phyloP scores from a whole-genome alignment of 2,113 vertebrate genomes.

The Aegithalos caudatus region DNA sequence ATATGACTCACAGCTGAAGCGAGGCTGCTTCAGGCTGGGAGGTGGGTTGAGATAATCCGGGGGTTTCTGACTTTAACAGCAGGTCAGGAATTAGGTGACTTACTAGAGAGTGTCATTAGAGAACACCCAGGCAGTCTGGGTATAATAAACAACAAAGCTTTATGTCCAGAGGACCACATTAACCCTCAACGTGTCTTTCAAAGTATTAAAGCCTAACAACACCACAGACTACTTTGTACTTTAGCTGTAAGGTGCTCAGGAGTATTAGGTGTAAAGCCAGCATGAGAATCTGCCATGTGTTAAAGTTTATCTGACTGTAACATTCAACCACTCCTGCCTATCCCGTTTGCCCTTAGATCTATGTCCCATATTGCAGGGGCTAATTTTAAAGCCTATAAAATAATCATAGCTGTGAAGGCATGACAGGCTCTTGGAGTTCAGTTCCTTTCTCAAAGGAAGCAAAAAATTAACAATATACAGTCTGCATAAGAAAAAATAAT shows the following conservation, averaged over 20 bases:
- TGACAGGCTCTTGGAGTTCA: neutral
- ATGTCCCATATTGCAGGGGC: neutral
- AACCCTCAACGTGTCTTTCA: constrained; percentile 40
- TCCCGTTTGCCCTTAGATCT: neutral
- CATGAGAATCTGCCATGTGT: constrained; percentile 12
- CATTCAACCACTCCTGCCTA: neutral
- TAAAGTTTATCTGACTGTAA: constrained; percentile 28
- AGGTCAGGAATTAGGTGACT: constrained; percentile 46
- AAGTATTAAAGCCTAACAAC: constrained; percentile 51
- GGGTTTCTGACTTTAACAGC: neutral
- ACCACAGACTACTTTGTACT: constrained; percentile 31
- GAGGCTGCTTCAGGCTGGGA: neutral
- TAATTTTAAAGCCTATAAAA: neutral
- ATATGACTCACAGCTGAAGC: neutral
- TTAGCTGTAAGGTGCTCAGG: constrained; percentile 41
- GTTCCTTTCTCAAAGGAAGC: neutral
- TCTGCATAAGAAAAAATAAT: neutral
- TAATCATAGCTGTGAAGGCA: neutral
- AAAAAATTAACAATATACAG: neutral
- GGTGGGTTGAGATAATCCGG: neutral
- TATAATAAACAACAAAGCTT: constrained; percentile 42
- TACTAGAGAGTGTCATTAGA: constrained; percentile 24
- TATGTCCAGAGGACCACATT: constrained; percentile 47
- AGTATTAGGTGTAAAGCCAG: constrained; percentile 37
- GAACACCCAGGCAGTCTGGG: constrained; percentile 14